Conservation (phyloP, 2,797 vertebrate genomes). For the Danio aesculapii region DNA sequence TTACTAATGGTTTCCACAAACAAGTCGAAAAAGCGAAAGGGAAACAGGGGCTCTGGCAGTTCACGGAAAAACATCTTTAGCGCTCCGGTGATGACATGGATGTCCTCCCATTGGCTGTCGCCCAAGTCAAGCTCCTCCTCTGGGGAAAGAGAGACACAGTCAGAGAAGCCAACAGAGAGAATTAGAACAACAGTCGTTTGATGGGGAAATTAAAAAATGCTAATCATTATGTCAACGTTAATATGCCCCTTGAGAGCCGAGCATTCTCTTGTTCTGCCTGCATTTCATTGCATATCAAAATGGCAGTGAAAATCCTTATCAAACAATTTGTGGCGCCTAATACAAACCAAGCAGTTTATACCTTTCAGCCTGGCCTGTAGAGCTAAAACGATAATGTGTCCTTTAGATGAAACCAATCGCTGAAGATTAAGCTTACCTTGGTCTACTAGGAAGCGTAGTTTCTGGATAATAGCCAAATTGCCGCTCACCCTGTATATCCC, state of each 20-base stretch:
- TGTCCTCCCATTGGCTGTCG: constrained; percentile 97
- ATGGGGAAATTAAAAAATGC: constrained; percentile 95
- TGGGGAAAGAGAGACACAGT: constrained; percentile 85
- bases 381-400: not conserved
- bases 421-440: constrained; percentile 79
- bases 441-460: constrained; percentile 89
- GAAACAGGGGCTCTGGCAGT: constrained; percentile 95
- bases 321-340: constrained; percentile 30
- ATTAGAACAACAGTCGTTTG: constrained; percentile 90
- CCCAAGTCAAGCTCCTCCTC: constrained; percentile 98
- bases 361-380: constrained; percentile 18
- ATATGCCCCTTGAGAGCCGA: constrained; percentile 87
- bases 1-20: constrained; percentile 95
- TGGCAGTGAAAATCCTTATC: constrained; percentile 77
- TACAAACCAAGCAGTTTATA: constrained; percentile 26
- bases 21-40: constrained; percentile 89
- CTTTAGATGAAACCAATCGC: constrained; percentile 24
- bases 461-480: constrained; percentile 90
- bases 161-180: constrained; percentile 50
- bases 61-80: constrained; percentile 99
- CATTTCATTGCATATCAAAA: constrained; percentile 74
- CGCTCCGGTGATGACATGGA: constrained; percentile 97
- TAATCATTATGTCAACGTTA: constrained; percentile 96
- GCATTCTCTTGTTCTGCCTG: constrained; percentile 77
- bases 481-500: constrained; percentile 92